Conservation (phyloP, 1,140 invertebrate species). For the Stegodyphus mimosarum region DNA sequence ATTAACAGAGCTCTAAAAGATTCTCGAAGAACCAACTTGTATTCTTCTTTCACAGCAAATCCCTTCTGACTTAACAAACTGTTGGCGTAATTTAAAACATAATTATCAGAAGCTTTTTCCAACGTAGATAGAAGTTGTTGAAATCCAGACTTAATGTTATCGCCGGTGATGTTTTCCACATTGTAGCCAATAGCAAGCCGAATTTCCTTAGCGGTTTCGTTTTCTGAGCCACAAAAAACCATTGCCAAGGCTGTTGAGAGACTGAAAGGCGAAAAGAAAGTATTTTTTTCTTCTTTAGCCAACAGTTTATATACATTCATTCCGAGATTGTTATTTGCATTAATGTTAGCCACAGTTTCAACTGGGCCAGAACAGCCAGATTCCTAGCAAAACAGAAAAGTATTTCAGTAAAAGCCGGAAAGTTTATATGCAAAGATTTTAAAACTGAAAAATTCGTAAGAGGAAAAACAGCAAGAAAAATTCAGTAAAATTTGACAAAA, state of each 20-base stretch:
- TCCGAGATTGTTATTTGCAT: not conserved
- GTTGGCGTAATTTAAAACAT: not conserved
- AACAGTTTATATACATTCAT: not conserved
- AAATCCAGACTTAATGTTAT: not conserved
- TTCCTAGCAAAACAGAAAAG: too few relatives aligned
- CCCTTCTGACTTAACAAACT: not conserved
- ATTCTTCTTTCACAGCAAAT: conserved; percentile 72
- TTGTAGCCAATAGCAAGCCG: not conserved
- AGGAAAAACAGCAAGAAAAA: too few relatives aligned
- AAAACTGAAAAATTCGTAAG: too few relatives aligned
- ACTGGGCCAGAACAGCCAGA: too few relatives aligned
- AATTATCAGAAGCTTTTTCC: not conserved
- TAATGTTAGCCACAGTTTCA: too few relatives aligned
- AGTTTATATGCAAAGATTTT: too few relatives aligned
- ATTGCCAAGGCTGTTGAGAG: not conserved
- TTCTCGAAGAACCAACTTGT: conserved; percentile 69
- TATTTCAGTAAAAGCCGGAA: too few relatives aligned
- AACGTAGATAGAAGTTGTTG: conserved; percentile 66
- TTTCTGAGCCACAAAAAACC: not conserved
- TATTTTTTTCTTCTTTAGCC: not conserved
- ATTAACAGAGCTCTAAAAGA: conserved; percentile 76
- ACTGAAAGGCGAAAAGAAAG: not conserved
- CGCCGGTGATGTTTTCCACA: not conserved
- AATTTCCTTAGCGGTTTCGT: not conserved
- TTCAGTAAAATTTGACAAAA: too few relatives aligned